Evolutionary conservation across 2,797 vertebrate species (phyloP).

Genomic region (Thripadectes ignobilis): DNA sequence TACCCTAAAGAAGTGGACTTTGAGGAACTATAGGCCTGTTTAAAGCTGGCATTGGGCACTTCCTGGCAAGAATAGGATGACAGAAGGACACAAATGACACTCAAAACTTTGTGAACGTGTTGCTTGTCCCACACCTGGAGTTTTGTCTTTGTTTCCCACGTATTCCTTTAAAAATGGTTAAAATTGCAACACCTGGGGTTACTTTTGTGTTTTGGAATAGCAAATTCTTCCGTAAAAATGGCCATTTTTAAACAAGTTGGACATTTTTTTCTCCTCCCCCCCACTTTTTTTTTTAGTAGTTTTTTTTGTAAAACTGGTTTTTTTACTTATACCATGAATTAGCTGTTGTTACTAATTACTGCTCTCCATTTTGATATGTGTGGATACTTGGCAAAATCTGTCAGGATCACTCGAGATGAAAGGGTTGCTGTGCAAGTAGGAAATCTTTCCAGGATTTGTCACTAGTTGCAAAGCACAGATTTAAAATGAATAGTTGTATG

Average conservation of each 20-base stretch:
- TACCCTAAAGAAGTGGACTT: not conserved
- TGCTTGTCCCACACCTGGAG: not conserved
- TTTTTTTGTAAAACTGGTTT: not conserved
- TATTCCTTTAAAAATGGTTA: not conserved
- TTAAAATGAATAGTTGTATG: slow-evolving; percentile 59
- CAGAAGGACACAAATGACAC: not conserved
- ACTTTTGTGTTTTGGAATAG: not conserved
- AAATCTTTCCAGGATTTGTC: slow-evolving; percentile 19
- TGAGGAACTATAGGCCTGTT: not conserved
- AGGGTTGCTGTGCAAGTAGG: not conserved
- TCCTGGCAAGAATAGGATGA: not conserved
- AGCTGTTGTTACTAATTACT: not conserved
- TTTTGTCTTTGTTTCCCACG: not conserved
- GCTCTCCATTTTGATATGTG: not conserved
- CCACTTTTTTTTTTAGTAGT: not conserved
- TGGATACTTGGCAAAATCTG: not conserved
- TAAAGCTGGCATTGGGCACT: not conserved
- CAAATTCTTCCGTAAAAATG: not conserved
- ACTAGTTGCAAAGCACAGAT: slow-evolving; percentile 28
- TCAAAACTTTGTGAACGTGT: not conserved
- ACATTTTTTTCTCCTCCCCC: not conserved
- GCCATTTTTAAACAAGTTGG: not conserved
- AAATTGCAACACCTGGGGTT: not conserved
- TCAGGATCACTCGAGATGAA: not conserved
- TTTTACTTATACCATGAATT: not conserved